These are phyloP conservation scores for Pachydiplax longipennis DNA, from an alignment of 2,888 invertebrate genomes.

Conservation along the genomic window DNA sequence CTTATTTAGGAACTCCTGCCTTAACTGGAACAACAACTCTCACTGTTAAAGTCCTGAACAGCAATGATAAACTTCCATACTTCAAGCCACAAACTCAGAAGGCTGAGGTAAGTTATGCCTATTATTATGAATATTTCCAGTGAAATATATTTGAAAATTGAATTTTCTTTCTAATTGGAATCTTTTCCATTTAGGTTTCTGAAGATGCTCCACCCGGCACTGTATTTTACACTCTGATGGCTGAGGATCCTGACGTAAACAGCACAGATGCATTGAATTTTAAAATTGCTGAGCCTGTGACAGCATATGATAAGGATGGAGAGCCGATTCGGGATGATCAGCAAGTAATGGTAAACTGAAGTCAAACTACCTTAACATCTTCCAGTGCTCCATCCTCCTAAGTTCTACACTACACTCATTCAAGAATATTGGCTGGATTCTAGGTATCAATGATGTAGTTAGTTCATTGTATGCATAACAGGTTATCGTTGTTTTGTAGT, in stretches of 20 bases:
- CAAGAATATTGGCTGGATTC: no score
- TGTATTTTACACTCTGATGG: constrained; percentile 74
- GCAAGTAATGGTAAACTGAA: constrained; percentile 56
- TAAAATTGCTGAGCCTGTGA: constrained; percentile 73
- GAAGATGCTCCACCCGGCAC: constrained; percentile 80
- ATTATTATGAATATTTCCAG: neutral
- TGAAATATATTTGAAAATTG: neutral
- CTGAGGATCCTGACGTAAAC: constrained; percentile 81
- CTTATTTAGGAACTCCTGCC: constrained; percentile 72
- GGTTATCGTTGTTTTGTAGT: no score
- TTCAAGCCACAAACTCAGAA: constrained; percentile 81
- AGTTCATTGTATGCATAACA: no score
- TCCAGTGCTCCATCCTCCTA: no score
- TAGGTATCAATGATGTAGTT: no score
- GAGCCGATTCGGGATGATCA: constrained; percentile 67
- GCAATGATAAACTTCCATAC: constrained; percentile 86
- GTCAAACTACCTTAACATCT: no score
- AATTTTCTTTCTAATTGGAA: constrained; percentile 39
- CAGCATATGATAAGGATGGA: constrained; percentile 84
- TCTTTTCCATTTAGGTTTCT: constrained; percentile 64
- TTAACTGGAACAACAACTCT: constrained; percentile 82
- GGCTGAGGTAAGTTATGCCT: constrained; percentile 68
- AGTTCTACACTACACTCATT: no score
- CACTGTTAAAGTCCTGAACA: constrained; percentile 80
- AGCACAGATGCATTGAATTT: constrained; percentile 73